Evolutionary conservation across 2,888 invertebrate genomes (phyloP), one percentile per base, ranked within the genome.

Genomic region (Neoaliturus tenellus): DNA sequence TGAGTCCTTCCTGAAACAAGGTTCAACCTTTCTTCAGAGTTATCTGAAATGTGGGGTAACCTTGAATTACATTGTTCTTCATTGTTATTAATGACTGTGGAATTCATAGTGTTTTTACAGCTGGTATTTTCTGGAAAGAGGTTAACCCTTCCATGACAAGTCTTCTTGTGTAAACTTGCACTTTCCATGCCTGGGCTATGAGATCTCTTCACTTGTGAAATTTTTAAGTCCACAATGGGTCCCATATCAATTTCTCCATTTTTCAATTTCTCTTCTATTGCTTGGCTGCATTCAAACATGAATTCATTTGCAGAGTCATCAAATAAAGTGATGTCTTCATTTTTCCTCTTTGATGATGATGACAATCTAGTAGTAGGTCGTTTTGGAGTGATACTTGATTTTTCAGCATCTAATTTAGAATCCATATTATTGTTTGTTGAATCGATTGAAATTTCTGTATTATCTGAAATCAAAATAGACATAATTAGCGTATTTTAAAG

Each of bases 261-360:
- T 55, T 55, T 78, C 6, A 82, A 55, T 39, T 82, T 25, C 33
- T 82, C 82, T 73, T 82, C 82, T 10, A 82, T 55, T 25, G 55
- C 82, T 73, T 82, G 82, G 35, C 82, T 82, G 25, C 82, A 82
- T 55, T 73, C 73, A 0, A 73, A 8, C 82, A 82, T 82, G 20
- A 82, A 73, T 25, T 82, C 82, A 55, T 82, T 73, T 39, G 73
- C 73, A 35, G 82, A 82, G 28, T 82, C 82, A 55, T 82, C 82
- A 73, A 82, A 55, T 10, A 73, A 39, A 1, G 55, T 0, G 58
- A 55, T 78, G 31, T 62, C 28, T 12, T 75, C 44, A 14, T 17
- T 23, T 75, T n/a, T 75, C 28, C 44, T 44, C 44, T 75, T 71
- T 41, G 31, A 31, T 28, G 62, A 28, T 62, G 31, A 31, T 62